These are phyloP conservation scores for Perodicticus potto DNA, from an alignment of 2,797 vertebrate genomes.

Conservation along the genomic window DNA sequence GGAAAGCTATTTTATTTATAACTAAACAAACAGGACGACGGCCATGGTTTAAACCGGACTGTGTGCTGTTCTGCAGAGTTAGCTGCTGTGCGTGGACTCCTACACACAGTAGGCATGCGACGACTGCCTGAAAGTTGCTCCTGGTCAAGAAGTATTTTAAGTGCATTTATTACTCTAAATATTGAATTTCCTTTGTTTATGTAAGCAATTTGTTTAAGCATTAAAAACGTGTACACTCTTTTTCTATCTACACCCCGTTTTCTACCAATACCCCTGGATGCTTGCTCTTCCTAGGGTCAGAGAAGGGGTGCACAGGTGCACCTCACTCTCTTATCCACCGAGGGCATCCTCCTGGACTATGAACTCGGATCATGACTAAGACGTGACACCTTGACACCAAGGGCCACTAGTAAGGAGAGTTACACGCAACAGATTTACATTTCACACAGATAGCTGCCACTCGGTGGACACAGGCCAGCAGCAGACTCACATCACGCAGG, in stretches of 20 bases:
- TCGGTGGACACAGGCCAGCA: background rate
- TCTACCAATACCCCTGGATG: background rate
- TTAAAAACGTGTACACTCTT: background rate
- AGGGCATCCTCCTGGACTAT: rapidly evolving
- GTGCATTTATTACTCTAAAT: background rate
- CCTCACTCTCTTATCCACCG: background rate
- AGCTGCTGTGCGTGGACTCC: background rate
- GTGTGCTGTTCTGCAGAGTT: background rate
- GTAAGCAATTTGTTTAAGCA: background rate
- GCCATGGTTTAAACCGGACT: background rate
- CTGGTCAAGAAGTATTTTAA: too few relatives aligned
- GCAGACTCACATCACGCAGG: rapidly evolving
- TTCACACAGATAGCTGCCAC: background rate
- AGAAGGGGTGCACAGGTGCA: rapidly evolving
- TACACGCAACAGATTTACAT: background rate
- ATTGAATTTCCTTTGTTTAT: background rate
- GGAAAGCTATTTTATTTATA: constrained; percentile 39
- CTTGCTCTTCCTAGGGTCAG: too few relatives aligned
- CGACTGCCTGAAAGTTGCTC: rapidly evolving
- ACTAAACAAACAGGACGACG: background rate
- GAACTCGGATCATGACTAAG: background rate
- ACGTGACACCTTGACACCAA: background rate
- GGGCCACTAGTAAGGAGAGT: background rate
- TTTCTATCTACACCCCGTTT: background rate
- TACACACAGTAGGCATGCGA: rapidly evolving